phyloP scores from a whole-genome alignment of 37 sponge, comb jelly and placozoan species.

The Diacarnus erythraeanus region DNA sequence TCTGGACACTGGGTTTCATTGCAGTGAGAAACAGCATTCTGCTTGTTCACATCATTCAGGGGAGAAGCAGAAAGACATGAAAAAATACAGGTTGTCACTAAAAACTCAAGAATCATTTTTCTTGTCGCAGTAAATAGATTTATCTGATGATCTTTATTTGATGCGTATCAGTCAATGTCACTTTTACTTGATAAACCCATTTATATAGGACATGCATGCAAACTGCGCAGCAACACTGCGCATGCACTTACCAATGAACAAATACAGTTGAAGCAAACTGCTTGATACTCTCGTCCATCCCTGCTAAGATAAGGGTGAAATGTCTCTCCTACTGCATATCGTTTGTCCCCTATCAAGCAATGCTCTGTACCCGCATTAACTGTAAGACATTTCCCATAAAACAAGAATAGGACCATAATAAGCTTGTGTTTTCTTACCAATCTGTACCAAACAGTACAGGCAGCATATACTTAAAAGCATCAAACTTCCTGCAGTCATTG shows the following conservation, averaged over 20 bases:
- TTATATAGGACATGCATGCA: no score
- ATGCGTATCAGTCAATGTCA: neutral
- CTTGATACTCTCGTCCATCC: neutral
- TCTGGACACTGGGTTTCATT: constrained; percentile 29
- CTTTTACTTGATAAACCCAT: no score
- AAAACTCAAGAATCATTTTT: neutral
- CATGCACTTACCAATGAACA: neutral
- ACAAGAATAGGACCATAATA: no score
- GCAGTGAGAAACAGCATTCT: constrained; percentile 44
- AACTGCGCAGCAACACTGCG: neutral
- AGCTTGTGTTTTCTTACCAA: no score
- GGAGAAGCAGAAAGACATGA: constrained; percentile 1
- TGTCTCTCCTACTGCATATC: neutral
- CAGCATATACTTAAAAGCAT: no score
- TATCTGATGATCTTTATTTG: neutral
- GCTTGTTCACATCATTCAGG: neutral
- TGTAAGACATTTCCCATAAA: no score
- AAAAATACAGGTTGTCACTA: neutral
- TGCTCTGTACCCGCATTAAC: no score
- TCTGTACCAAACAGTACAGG: no score
- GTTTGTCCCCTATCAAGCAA: neutral
- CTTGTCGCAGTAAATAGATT: no score
- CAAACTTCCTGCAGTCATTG: no score
- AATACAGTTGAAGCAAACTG: neutral
- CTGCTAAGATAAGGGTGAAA: neutral